A percentile compares a stretch with the other conserved stretches of the same genome.
Evolutionary conservation across 2,888 invertebrate species (phyloP).

Genomic region (Lepidonotus clava): DNA sequence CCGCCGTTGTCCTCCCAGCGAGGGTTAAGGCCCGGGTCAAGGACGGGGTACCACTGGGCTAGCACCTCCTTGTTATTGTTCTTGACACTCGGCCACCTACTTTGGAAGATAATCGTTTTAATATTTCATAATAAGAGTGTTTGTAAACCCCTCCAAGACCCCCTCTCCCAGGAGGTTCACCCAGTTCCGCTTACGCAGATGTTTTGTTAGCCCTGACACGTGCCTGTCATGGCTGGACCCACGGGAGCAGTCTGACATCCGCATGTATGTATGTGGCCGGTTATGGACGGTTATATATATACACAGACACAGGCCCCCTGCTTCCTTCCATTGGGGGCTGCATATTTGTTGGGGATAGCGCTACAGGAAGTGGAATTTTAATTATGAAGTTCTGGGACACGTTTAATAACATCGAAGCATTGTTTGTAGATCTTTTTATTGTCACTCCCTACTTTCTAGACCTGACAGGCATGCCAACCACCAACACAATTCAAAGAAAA

Average conservation of each 20-base stretch:
- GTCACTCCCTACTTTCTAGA: neutral
- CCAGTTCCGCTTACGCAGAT: neutral
- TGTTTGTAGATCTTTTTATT: no score
- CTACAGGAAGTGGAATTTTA: neutral
- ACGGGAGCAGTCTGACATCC: neutral
- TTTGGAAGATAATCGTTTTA: slow-evolving; percentile 13
- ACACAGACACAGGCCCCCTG: neutral
- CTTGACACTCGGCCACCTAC: neutral
- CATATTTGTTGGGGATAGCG: neutral
- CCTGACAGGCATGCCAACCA: neutral
- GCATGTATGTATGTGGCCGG: neutral
- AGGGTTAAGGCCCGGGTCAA: no score
- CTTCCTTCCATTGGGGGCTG: neutral
- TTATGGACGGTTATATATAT: neutral
- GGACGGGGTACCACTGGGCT: no score
- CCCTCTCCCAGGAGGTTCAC: neutral
- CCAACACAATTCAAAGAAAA: neutral
- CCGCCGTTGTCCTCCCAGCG: no score
- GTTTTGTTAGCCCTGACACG: slow-evolving; percentile 25
- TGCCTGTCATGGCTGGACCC: neutral
- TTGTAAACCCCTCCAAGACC: neutral
- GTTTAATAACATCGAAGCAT: neutral
- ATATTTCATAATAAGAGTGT: neutral
- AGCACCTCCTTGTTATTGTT: neutral
- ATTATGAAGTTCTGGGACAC: neutral